Evolutionary conservation across 2,113 vertebrate species (phyloP).

Genomic region (Paedocypris sp.): DNA sequence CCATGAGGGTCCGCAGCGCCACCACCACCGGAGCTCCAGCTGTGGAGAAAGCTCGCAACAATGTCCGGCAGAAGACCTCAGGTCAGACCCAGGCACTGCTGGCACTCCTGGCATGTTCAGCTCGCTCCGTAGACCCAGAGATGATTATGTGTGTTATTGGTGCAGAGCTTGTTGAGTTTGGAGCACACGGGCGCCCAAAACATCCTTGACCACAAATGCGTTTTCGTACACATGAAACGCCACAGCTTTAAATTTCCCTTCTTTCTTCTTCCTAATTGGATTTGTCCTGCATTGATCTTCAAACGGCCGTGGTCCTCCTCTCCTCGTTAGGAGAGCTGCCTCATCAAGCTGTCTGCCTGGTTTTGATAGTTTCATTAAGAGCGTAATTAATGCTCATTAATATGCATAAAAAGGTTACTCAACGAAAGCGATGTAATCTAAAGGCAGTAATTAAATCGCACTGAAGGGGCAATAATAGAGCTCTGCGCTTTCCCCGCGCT

Average conservation of each 20-base stretch:
- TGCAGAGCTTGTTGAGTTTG: conserved; percentile 32
- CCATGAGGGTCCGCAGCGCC: conserved; percentile 90
- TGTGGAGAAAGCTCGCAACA: conserved; percentile 88
- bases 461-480: conserved; percentile 46
- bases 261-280: conserved; percentile 62
- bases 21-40: conserved; percentile 91
- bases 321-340: conserved; percentile 43
- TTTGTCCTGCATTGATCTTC: conserved; percentile 65
- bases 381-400: conserved; percentile 68
- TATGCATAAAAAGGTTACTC: conserved; percentile 57
- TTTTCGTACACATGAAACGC: conserved; percentile 47
- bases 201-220: conserved; percentile 30
- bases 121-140: too few species aligned
- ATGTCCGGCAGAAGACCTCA: conserved; percentile 84
- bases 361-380: conserved; percentile 68
- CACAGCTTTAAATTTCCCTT: conserved; percentile 47
- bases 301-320: conserved; percentile 44
- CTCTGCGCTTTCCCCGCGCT: conserved; percentile 37
- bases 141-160: conserved; percentile 30
- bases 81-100: conserved; percentile 54
- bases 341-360: conserved; percentile 53
- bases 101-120: neutral
- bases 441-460: conserved; percentile 56
- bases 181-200: conserved; percentile 35
- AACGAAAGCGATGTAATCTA: conserved; percentile 47